Evolutionary conservation across 1,140 invertebrate genomes (phyloP).

Genomic region (Drosophila rufa): DNA sequence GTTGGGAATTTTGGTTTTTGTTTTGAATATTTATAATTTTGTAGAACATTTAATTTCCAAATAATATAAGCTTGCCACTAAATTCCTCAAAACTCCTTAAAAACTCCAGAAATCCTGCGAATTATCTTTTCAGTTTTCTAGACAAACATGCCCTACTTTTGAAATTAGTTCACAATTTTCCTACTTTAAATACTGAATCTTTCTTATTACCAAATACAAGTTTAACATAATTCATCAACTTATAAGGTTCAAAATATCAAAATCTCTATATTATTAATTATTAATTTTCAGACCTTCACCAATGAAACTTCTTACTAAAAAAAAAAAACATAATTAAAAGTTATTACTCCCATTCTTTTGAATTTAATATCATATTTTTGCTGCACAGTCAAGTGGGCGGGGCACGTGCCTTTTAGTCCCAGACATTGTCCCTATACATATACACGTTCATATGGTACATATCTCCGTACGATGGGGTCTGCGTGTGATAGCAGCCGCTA

Average conservation of each 20-base stretch:
- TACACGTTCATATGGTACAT: constrained; percentile 6
- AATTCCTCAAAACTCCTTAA: too few relatives aligned
- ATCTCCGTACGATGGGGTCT: constrained; percentile 19
- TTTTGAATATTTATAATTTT: too few relatives aligned
- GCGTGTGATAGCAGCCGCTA: constrained; percentile 55
- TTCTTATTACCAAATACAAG: too few relatives aligned
- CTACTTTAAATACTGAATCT: too few relatives aligned
- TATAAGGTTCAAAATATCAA: too few relatives aligned
- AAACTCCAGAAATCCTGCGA: background rate
- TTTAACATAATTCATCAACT: too few relatives aligned
- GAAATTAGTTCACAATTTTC: too few relatives aligned
- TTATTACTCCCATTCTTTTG: too few relatives aligned
- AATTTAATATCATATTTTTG: background rate
- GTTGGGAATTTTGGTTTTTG: background rate
- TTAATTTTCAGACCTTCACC: background rate
- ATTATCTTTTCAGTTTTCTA: background rate
- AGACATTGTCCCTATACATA: constrained; percentile 30
- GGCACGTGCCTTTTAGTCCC: constrained; percentile 32
- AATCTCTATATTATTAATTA: background rate
- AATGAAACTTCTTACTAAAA: background rate
- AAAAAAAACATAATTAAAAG: background rate
- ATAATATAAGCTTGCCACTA: too few relatives aligned
- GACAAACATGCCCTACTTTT: background rate
- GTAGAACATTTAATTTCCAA: too few relatives aligned
- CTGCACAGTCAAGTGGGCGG: constrained; percentile 7